Conservation (phyloP, 2,888 invertebrate species). For the Mylabris sibirica region DNA sequence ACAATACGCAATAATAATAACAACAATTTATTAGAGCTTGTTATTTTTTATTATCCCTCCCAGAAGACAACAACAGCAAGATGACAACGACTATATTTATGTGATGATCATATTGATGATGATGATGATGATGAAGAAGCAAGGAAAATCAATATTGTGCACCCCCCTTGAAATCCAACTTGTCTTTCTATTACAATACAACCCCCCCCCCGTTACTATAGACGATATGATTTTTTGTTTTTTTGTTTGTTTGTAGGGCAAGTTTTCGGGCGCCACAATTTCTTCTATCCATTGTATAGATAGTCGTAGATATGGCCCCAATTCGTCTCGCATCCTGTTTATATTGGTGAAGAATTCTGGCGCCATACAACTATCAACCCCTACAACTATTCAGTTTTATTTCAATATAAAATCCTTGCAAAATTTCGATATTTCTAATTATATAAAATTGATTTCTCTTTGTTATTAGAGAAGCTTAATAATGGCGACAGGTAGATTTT, state of each 20-base stretch:
- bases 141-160: conserved; percentile 26
- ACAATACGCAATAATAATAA: neutral
- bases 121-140: conserved; percentile 7
- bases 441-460: no score
- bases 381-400: neutral
- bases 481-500: neutral
- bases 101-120: conserved; percentile 23
- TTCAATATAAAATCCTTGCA: neutral
- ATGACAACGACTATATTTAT: conserved; percentile 28
- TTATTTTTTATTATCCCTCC: conserved; percentile 33
- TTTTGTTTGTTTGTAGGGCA: conserved; percentile 26
- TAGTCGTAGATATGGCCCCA: conserved; percentile 14
- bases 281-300: neutral
- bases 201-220: neutral
- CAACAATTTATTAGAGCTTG: conserved; percentile 28
- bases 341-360: conserved; percentile 6
- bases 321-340: conserved; percentile 7
- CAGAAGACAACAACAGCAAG: neutral
- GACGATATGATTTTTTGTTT: conserved; percentile 17
- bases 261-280: conserved; percentile 34
- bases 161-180: conserved; percentile 19
- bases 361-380: neutral
- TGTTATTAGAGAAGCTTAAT: neutral
- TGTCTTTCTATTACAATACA: neutral
- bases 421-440: neutral